A percentile compares a stretch with the other conserved stretches of the same genome.
These are phyloP conservation scores for Rallus limicola DNA, from an alignment of 2,113 vertebrate species.

Conservation along the genomic window DNA sequence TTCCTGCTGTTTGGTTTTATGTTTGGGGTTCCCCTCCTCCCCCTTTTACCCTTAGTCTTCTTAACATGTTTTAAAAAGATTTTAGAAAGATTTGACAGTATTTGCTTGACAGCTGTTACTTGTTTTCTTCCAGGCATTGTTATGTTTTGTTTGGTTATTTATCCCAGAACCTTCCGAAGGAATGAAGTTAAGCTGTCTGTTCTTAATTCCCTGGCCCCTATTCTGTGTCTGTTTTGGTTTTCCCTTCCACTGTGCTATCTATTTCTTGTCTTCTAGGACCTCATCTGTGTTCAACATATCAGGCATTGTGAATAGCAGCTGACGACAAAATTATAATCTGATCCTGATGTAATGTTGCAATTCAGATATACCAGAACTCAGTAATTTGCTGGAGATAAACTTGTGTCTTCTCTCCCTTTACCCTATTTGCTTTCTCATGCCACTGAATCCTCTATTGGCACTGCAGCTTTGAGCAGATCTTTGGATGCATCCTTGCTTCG, in stretches of 20 bases:
- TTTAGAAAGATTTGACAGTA: neutral
- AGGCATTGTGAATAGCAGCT: neutral
- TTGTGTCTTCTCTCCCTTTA: neutral
- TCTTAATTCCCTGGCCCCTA: neutral
- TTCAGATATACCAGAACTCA: neutral
- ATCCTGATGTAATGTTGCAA: neutral
- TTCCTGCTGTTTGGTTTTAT: neutral
- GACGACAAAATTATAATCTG: neutral
- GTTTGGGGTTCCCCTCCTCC: rapidly evolving
- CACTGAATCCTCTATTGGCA: neutral
- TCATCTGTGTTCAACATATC: neutral
- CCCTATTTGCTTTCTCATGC: neutral
- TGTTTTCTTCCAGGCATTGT: neutral
- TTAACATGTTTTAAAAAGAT: neutral
- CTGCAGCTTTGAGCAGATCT: neutral
- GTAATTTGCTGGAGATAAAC: neutral
- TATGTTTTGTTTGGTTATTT: neutral
- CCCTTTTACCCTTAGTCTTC: neutral
- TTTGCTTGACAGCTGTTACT: neutral
- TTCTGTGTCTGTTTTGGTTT: neutral
- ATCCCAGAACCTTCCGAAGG: neutral
- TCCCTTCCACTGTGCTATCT: neutral
- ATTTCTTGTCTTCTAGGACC: neutral
- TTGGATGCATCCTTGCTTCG: neutral
- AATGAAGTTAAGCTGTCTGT: neutral